Conservation (phyloP, 1,140 invertebrate species). For the Philopotamus ludificatus region DNA sequence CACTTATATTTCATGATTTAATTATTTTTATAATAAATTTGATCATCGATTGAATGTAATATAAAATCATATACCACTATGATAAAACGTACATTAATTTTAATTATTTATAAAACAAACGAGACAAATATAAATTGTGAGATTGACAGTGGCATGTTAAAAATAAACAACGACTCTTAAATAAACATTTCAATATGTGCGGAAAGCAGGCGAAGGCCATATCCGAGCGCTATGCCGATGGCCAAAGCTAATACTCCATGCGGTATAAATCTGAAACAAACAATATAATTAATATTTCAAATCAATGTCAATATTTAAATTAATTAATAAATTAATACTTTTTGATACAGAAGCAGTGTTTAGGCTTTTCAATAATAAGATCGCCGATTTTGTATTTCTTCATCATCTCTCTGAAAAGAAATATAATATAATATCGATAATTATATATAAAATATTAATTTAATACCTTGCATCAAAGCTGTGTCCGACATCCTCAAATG, state of each 20-base stretch:
- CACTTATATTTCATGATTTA: no score
- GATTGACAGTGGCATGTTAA: no score
- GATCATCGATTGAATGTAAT: no score
- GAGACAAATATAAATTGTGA: no score
- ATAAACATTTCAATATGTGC: no score
- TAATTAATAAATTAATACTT: conserved; percentile 7
- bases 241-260: conserved; percentile 23
- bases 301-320: background rate
- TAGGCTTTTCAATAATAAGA: conserved; percentile 46
- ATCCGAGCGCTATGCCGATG: conserved; percentile 29
- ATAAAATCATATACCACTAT: no score
- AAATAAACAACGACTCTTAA: no score
- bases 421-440: background rate
- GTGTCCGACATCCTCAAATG: conserved; percentile 87
- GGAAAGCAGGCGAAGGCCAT: background rate
- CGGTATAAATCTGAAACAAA: conserved; percentile 34
- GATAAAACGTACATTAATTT: no score
- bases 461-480: conserved; percentile 74
- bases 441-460: conserved; percentile 6
- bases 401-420: conserved; percentile 72
- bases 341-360: conserved; percentile 12
- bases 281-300: background rate
- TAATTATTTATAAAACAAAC: no score
- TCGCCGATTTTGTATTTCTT: conserved; percentile 85
- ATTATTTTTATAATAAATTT: no score